Base-by-base conservation (phyloP, 1,140 invertebrate species). In the Eumaeus atala region DNA sequence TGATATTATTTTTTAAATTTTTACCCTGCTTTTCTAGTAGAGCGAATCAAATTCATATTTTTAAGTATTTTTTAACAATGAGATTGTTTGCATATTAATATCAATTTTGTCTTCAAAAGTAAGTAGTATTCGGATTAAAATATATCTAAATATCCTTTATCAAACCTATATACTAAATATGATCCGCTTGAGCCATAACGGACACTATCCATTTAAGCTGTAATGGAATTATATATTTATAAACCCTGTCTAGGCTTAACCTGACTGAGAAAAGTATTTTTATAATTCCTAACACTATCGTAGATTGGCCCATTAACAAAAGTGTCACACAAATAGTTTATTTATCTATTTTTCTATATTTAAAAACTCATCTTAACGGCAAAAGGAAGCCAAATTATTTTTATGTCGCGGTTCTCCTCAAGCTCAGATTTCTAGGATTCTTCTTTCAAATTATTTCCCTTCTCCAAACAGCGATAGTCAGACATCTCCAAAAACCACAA, bases 401-500 rank as follows among this genome's bases (percentile, higher is more conserved):
- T 44, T 44, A 17, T 37, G 17, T 16, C 7, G 7, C 9, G 6
- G 6, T 28, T 28, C 2, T 6, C 21, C 21, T 28, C 6, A 28
- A 28, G 6, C 2, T 28, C 21, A 6, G 21, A 28, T 3, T 28
- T 28, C 21, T 28, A 28, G 21, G 21, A 28, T 28, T 28, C 21
- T 28, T 28, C 21, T 28, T n/a, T n/a, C n/a, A n/a, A 28, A 6
- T 6, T 28, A 28, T 28, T 28, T 28, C 21, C 21, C 21, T 38
- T 36, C 28, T 55, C 44, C 56, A 40, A 48, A 57, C 57, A 49
- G 54, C 53, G 58, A 54, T 50, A 52, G 54, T 62, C 54, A 64
- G 57, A 59, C 48, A 40, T 36, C 54, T 66, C 44, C 53, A 55
- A 54, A n/a, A 51, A 21, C n/a, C 33, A 34, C 10, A 18, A 42